Evolutionary conservation across 2,888 invertebrate species (phyloP), one percentile per base, ranked within the genome.

Genomic region (Pristionchus arcanus): DNA sequence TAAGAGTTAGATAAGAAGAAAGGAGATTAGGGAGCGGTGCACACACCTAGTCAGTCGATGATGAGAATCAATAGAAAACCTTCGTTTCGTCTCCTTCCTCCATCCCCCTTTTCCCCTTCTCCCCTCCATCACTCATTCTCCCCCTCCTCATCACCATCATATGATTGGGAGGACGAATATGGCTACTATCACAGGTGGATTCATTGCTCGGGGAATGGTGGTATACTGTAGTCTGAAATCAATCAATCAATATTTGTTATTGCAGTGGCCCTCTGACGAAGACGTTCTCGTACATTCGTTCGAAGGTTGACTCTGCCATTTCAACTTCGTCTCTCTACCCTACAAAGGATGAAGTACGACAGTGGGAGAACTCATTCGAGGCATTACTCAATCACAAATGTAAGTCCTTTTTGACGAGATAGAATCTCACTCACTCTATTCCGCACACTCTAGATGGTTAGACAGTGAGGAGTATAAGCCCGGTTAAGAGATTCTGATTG

Each of bases 241-340:
- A 84, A 85, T 85, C 59, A 59, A 87, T 87, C 42, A 37, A n/a
- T 88, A 2, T 25, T 21, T 55, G 71, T 21, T 3, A 15, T 90
- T 91, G 84, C 92, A 94, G 94, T 83, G 94, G 94, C 42, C 94
- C 94, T 16, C 90, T 94, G 90, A 91, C 92, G 31, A 94, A 94
- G 90, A 94, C 93, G 25, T 87, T 94, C 68, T 92, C 93, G 42
- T 94, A 92, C 84, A 42, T 94, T 37, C 91, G 92, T 15, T 90
- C 90, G 66, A 94, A 94, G 90, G 91, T 93, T 90, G 94, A 94
- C 87, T 89, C 91, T 53, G 92, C 93, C 19, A 90, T 92, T 31
- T 91, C 92, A 42, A 92, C 92, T 0, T 93, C 94, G 11, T 90
- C 92, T 1, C 91, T 94, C 81, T 94, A 91, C 81, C 94, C 94